phyloP scores from a whole-genome alignment of 2,888 invertebrate genomes.

The Lottia scabra region DNA sequence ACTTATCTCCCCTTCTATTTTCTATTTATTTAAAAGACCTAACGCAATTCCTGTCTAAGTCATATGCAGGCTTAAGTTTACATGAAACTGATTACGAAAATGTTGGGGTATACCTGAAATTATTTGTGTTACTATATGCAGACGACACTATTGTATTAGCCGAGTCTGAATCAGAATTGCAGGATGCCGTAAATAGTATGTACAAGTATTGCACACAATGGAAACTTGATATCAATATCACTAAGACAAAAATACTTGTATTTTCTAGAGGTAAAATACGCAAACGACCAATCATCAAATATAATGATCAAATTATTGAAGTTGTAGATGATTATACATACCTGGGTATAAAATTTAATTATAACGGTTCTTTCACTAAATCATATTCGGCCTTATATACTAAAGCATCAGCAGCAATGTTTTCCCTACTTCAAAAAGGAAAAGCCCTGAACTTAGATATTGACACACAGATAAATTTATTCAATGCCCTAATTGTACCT shows the following conservation, averaged over 20 bases:
- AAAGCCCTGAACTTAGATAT: slow-evolving; percentile 8
- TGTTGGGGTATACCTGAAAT: no score
- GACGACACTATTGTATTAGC: no score
- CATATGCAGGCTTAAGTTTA: no score
- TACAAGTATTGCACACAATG: no score
- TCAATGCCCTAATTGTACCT: slow-evolving; percentile 3
- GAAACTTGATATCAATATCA: slow-evolving; percentile 22
- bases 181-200: no score
- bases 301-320: not conserved
- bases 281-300: not conserved
- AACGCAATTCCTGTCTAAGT: no score
- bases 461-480: slow-evolving; percentile 11
- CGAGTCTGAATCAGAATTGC: no score
- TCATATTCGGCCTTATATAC: slow-evolving; percentile 1
- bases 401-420: slow-evolving; percentile 14
- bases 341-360: slow-evolving; percentile 10
- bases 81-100: no score
- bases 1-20: no score
- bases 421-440: slow-evolving; percentile 5
- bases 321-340: slow-evolving; percentile 12
- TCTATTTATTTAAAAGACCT: no score
- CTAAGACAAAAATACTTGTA: slow-evolving; percentile 24
- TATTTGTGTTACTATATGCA: no score
- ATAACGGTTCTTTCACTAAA: slow-evolving; percentile 12
- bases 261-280: slow-evolving; percentile 19